A percentile compares a stretch with the other conserved stretches of the same genome.
These are phyloP conservation scores for Sarotherodon lohbergeri DNA, from an alignment of 2,113 vertebrate genomes.

Conservation along the genomic window DNA sequence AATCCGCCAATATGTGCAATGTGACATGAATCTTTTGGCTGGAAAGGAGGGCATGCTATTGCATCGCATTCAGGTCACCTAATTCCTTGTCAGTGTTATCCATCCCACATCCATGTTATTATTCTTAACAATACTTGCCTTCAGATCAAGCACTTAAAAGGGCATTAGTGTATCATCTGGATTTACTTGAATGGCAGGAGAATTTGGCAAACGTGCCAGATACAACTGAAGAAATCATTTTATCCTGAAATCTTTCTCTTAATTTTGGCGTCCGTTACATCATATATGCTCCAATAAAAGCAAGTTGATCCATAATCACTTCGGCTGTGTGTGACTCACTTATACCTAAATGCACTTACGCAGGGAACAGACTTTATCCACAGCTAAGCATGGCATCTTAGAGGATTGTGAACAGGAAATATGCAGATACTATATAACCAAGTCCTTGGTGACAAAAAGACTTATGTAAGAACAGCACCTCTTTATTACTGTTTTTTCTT, in stretches of 20 bases:
- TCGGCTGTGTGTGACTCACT: not conserved
- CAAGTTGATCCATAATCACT: not conserved
- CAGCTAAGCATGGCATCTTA: not conserved
- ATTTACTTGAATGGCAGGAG: constrained; percentile 52
- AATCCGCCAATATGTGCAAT: constrained; percentile 69
- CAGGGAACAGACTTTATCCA: not conserved
- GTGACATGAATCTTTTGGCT: constrained; percentile 65
- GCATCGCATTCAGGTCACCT: constrained; percentile 62
- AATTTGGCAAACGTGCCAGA: constrained; percentile 25
- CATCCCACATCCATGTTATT: constrained; percentile 62
- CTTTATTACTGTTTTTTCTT: not conserved
- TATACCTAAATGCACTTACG: not conserved
- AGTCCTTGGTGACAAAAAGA: not conserved
- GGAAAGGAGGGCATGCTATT: constrained; percentile 60
- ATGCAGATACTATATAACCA: not conserved
- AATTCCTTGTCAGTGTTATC: constrained; percentile 65
- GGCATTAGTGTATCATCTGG: constrained; percentile 51
- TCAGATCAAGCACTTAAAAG: constrained; percentile 56
- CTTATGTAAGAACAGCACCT: not conserved
- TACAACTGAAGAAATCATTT: constrained; percentile 5
- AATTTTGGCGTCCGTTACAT: not conserved
- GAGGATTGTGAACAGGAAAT: not conserved
- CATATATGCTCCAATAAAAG: not conserved
- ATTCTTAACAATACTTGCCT: constrained; percentile 62
- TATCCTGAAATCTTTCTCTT: not conserved